phyloP scores from a whole-genome alignment of 1,140 invertebrate genomes.

The Forficula auricularia region DNA sequence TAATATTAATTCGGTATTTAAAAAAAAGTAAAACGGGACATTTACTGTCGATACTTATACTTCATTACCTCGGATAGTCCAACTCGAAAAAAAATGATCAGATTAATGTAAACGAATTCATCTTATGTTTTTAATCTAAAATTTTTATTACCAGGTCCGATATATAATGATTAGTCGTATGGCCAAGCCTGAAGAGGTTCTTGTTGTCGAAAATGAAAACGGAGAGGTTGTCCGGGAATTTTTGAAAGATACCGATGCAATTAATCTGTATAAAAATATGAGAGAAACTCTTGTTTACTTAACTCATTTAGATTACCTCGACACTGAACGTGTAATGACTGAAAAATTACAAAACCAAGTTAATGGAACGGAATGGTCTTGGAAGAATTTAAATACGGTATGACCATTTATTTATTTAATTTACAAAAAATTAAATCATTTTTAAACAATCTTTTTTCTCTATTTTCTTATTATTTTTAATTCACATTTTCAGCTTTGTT shows the following conservation, averaged over 20 bases:
- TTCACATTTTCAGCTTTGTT: slow-evolving; percentile 54
- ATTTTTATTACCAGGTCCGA: too few species aligned
- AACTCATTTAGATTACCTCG: slow-evolving; percentile 93
- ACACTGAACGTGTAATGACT: slow-evolving; percentile 98
- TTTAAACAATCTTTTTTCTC: slow-evolving; percentile 3
- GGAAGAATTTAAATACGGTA: slow-evolving; percentile 97
- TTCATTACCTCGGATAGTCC: too few species aligned
- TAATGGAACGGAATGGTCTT: slow-evolving; percentile 97
- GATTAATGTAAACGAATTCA: too few species aligned
- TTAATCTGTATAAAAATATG: slow-evolving; percentile 99
- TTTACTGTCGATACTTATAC: too few species aligned
- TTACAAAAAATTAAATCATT: slow-evolving; percentile 4
- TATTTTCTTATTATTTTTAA: slow-evolving; percentile 7
- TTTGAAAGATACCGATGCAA: slow-evolving; percentile 99
- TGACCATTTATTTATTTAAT: slow-evolving; percentile 15
- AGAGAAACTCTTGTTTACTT: slow-evolving; percentile 95
- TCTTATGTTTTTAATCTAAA: too few species aligned
- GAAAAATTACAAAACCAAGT: slow-evolving; percentile 98
- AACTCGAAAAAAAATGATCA: too few species aligned
- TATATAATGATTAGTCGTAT: slow-evolving; percentile 98
- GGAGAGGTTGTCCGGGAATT: slow-evolving; percentile 98
- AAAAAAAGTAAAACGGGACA: too few species aligned
- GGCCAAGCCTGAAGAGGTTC: slow-evolving; percentile 99
- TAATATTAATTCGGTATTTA: too few species aligned
- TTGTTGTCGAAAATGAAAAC: slow-evolving; percentile 99